Conservation (phyloP, 1,140 invertebrate genomes). For the Drosophila serrata region DNA sequence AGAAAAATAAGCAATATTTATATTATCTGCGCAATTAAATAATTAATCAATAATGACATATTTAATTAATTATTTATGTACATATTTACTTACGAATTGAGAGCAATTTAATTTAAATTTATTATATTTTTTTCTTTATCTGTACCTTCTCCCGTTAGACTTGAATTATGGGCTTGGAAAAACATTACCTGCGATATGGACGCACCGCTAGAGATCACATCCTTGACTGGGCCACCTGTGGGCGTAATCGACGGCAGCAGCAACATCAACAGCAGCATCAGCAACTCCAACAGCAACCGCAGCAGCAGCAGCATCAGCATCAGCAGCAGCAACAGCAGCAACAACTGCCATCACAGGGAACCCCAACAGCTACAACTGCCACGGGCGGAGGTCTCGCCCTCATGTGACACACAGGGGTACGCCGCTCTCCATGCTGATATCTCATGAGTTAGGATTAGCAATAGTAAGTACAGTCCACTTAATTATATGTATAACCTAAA, state of each 20-base stretch:
- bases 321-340: conserved; percentile 45
- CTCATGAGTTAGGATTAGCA: conserved; percentile 90
- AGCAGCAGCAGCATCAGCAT: conserved; percentile 45
- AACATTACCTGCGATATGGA: conserved; percentile 91
- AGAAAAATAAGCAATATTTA: not conserved
- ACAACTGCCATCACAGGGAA: conserved; percentile 43
- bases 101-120: too few species aligned
- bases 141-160: conserved; percentile 49
- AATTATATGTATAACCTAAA: conserved; percentile 10
- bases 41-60: not conserved
- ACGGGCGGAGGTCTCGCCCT: conserved; percentile 64
- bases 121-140: conserved; percentile 1
- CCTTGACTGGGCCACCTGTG: conserved; percentile 87
- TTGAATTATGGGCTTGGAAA: conserved; percentile 88
- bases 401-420: conserved; percentile 86
- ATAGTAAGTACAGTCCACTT: conserved; percentile 88
- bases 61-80: not conserved
- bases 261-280: conserved; percentile 51
- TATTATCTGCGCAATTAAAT: not conserved
- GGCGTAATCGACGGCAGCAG: conserved; percentile 65
- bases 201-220: conserved; percentile 89
- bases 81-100: not conserved
- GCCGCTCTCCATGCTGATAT: conserved; percentile 91
- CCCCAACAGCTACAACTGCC: conserved; percentile 33
- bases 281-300: conserved; percentile 37